Percentiles rank a stretch among this genome's conserved stretches.
Evolutionary conservation across 2,797 vertebrate species (phyloP).

Genomic region (Megaceryle alcyon): DNA sequence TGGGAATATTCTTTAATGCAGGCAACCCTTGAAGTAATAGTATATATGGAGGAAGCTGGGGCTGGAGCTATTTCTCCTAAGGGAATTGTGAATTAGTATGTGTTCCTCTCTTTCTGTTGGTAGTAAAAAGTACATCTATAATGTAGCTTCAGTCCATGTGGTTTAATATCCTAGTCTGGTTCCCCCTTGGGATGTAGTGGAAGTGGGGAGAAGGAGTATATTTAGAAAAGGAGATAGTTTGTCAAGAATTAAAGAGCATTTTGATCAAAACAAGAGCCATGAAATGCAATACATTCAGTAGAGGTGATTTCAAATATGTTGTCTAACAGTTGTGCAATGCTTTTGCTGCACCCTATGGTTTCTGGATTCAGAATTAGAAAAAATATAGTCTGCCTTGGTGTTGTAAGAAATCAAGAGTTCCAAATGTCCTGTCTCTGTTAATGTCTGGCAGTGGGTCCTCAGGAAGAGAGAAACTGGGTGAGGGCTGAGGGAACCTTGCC

Average conservation of each 20-base stretch:
- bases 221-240: background rate
- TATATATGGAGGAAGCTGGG: background rate
- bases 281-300: background rate
- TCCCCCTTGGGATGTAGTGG: background rate
- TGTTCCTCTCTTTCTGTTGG: background rate
- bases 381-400: background rate
- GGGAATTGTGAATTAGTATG: slow-evolving; percentile 25
- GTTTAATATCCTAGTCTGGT: slow-evolving; percentile 27
- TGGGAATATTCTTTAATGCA: slow-evolving; percentile 44
- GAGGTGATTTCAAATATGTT: background rate
- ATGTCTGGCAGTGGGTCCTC: background rate
- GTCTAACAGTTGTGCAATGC: background rate
- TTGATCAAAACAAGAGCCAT: background rate
- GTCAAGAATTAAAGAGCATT: background rate
- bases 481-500: background rate
- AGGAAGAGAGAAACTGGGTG: background rate
- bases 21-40: background rate
- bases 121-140: background rate
- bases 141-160: background rate
- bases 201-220: slow-evolving; percentile 14
- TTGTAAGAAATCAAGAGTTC: background rate
- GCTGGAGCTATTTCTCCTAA: slow-evolving; percentile 23
- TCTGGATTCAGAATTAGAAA: background rate
- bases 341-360: background rate
- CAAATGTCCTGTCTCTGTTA: background rate